A percentile compares a stretch with the other conserved stretches of the same genome.
Evolutionary conservation across 2,113 vertebrate genomes (phyloP).

Genomic region (Aptenodytes forsteri): DNA sequence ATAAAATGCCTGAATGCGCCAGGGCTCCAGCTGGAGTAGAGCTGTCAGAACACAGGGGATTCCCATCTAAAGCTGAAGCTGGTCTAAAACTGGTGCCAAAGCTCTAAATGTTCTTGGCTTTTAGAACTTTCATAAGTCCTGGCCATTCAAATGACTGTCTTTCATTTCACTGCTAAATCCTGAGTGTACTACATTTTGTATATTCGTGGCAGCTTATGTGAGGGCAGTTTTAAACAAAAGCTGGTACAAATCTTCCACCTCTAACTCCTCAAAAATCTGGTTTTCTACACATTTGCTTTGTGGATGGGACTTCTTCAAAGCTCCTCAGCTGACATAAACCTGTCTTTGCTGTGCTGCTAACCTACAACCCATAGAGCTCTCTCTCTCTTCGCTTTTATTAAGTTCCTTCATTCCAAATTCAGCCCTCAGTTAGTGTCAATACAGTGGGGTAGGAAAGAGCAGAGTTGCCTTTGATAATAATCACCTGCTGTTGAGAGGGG

Average conservation of each 20-base stretch:
- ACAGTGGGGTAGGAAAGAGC: neutral
- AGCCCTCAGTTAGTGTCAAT: neutral
- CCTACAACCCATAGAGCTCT: neutral
- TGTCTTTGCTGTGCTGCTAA: neutral
- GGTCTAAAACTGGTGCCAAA: neutral
- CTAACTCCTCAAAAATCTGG: neutral
- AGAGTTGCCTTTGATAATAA: neutral
- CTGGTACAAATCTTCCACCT: neutral
- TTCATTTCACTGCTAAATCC: neutral
- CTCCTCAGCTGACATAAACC: neutral
- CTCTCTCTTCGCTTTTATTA: neutral
- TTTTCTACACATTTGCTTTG: neutral
- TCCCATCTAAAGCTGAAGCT: neutral
- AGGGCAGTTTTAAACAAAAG: neutral
- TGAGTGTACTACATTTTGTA: neutral
- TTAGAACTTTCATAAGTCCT: neutral
- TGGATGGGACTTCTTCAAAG: neutral
- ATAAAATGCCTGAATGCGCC: neutral
- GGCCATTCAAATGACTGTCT: neutral
- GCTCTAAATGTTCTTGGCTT: neutral
- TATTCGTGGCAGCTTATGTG: rapidly evolving
- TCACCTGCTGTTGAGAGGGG: neutral
- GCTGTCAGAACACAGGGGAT: neutral
- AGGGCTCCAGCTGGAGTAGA: neutral
- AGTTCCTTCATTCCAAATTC: neutral